Conservation (phyloP, 2,888 invertebrate species). For the Dusona sp. region DNA sequence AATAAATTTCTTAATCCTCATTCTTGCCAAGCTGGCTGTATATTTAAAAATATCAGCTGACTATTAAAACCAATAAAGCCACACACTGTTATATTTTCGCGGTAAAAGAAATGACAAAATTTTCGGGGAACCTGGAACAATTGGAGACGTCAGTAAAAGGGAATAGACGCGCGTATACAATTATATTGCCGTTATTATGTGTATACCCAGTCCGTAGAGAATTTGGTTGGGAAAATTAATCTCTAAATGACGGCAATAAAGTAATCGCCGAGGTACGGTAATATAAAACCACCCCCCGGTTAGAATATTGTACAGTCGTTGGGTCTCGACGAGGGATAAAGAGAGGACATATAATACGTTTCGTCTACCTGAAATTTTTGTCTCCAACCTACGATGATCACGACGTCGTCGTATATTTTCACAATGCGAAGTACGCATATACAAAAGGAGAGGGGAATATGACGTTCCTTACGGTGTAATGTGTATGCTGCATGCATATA, state of each 20-base stretch:
- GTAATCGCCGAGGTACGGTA: slow-evolving; percentile 69
- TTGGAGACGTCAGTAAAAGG: slow-evolving; percentile 26
- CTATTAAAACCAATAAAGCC: slow-evolving; percentile 23
- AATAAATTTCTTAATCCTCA: slow-evolving; percentile 21
- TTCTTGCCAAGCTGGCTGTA: background rate
- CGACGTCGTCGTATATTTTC: slow-evolving; percentile 18
- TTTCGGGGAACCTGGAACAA: slow-evolving; percentile 29
- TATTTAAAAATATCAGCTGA: background rate
- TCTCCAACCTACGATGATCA: background rate
- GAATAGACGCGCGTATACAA: slow-evolving; percentile 23
- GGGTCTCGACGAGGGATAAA: slow-evolving; percentile 23
- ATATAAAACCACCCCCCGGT: slow-evolving; percentile 33
- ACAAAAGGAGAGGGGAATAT: background rate
- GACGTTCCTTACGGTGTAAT: slow-evolving; percentile 2
- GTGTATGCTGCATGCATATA: slow-evolving; percentile 19
- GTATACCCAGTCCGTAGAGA: background rate
- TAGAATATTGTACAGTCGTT: slow-evolving; percentile 45
- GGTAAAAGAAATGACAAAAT: slow-evolving; percentile 9
- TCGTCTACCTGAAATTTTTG: slow-evolving; percentile 59
- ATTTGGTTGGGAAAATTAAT: slow-evolving; percentile 73
- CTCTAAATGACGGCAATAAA: slow-evolving; percentile 75
- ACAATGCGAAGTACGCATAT: slow-evolving; percentile 44
- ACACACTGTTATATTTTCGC: slow-evolving; percentile 9
- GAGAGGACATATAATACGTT: slow-evolving; percentile 39
- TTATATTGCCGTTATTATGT: slow-evolving; percentile 31